Evolutionary conservation across 1,140 invertebrate genomes (phyloP).

Genomic region (Asobara japonica): DNA sequence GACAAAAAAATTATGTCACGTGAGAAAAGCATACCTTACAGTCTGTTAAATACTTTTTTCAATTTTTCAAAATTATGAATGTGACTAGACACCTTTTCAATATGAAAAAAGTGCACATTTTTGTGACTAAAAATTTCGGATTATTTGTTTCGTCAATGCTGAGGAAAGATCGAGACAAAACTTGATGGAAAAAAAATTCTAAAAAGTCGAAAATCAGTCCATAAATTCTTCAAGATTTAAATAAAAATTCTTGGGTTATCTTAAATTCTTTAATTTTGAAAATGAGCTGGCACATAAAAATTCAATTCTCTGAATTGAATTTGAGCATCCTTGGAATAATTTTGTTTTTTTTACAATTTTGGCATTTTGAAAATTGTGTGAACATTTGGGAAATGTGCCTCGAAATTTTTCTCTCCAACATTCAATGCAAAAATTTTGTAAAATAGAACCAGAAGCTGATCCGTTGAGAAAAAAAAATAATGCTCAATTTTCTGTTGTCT

Average conservation of each 20-base stretch:
- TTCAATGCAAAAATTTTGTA: not conserved
- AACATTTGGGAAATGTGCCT: too few relatives aligned
- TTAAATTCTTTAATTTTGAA: too few relatives aligned
- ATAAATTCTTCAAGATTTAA: not conserved
- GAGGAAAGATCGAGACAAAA: not conserved
- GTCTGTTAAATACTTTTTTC: not conserved
- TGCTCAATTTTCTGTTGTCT: not conserved
- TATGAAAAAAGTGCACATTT: not conserved
- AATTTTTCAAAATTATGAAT: not conserved
- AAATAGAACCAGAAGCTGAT: too few relatives aligned
- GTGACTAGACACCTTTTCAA: not conserved
- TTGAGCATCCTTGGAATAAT: too few relatives aligned
- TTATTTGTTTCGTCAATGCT: not conserved
- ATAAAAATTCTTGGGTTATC: not conserved
- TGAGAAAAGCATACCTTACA: not conserved
- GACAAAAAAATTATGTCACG: not conserved
- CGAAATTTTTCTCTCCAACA: not conserved
- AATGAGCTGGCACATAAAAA: too few relatives aligned
- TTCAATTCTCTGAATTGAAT: too few relatives aligned
- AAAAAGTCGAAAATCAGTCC: not conserved
- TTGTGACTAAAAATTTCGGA: not conserved
- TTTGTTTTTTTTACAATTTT: too few relatives aligned
- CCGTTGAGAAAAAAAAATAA: not conserved
- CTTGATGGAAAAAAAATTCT: not conserved
- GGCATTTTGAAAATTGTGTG: too few relatives aligned